Percentiles rank a stretch among this genome's conserved stretches.
These are phyloP conservation scores for Aphelenchoides bicaudatus DNA, from an alignment of 2,888 invertebrate genomes.

Conservation along the genomic window DNA sequence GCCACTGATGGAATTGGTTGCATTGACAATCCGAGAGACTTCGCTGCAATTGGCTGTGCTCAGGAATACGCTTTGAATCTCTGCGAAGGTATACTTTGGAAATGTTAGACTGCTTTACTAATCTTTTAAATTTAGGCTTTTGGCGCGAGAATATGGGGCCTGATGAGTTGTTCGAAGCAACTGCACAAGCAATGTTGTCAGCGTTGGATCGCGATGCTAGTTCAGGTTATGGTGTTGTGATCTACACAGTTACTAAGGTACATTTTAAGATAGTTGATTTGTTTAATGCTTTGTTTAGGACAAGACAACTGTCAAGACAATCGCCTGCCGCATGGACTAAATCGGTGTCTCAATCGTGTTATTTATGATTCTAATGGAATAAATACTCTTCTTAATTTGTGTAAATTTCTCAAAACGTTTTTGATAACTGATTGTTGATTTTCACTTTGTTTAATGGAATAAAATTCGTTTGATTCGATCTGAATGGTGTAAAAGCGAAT, in stretches of 20 bases:
- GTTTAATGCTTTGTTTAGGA: no score
- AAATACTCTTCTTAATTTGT: no score
- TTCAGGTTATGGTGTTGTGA: conserved; percentile 95
- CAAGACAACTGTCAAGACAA: conserved; percentile 54
- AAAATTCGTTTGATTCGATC: no score
- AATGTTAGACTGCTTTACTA: neutral
- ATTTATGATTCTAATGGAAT: no score
- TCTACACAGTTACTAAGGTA: conserved; percentile 68
- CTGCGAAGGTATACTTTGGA: conserved; percentile 75
- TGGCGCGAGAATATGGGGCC: conserved; percentile 67
- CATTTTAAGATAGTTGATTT: no score
- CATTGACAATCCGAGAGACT: conserved; percentile 72
- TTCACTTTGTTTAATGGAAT: no score
- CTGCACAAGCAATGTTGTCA: conserved; percentile 86
- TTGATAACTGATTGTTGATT: no score
- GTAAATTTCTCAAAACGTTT: no score
- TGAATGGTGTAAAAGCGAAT: no score
- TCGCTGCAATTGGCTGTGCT: conserved; percentile 96
- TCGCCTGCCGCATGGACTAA: conserved; percentile 59
- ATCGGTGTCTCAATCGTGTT: no score
- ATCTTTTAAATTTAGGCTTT: conserved; percentile 44
- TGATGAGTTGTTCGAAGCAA: conserved; percentile 90
- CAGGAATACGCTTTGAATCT: conserved; percentile 69
- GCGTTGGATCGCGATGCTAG: conserved; percentile 94
- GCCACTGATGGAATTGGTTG: conserved; percentile 90